These are phyloP conservation scores for Ephialtes manifestator DNA, from an alignment of 2,888 invertebrate genomes.

Conservation along the genomic window DNA sequence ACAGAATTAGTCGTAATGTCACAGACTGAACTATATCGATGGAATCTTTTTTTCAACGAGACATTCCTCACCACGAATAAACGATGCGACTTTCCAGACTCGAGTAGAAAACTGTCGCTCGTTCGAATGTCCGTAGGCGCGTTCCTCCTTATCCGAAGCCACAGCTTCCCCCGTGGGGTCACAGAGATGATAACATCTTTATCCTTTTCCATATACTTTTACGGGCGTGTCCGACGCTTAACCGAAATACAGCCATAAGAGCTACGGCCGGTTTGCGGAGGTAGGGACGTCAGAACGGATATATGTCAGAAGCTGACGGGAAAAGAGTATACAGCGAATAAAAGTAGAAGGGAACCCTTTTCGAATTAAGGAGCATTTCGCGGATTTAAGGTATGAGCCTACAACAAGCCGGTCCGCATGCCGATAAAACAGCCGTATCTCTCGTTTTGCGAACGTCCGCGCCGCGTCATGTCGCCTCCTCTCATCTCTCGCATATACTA, in stretches of 20 bases:
- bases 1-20: too few species aligned
- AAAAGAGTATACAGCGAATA: not conserved
- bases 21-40: too few species aligned
- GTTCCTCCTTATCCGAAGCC: constrained; percentile 53
- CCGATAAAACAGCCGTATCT: constrained; percentile 71
- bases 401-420: constrained; percentile 63
- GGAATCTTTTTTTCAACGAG: not conserved
- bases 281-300: not conserved
- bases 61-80: not conserved
- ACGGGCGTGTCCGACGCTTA: constrained; percentile 79
- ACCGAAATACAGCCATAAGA: constrained; percentile 80
- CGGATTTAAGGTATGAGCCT: constrained; percentile 72
- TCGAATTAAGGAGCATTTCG: constrained; percentile 81
- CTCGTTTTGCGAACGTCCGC: constrained; percentile 40
- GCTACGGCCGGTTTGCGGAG: not conserved
- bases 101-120: not conserved
- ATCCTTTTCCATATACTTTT: constrained; percentile 83
- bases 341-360: constrained; percentile 23
- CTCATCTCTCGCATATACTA: constrained; percentile 7
- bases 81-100: not conserved
- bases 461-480: not conserved
- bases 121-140: constrained; percentile 48
- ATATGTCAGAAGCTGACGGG: constrained; percentile 1
- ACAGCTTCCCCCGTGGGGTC: constrained; percentile 38
- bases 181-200: constrained; percentile 82